Percentiles rank a stretch among this genome's conserved stretches.
Evolutionary conservation across 1,140 invertebrate species (phyloP).

Genomic region (Agrilus planipennis): DNA sequence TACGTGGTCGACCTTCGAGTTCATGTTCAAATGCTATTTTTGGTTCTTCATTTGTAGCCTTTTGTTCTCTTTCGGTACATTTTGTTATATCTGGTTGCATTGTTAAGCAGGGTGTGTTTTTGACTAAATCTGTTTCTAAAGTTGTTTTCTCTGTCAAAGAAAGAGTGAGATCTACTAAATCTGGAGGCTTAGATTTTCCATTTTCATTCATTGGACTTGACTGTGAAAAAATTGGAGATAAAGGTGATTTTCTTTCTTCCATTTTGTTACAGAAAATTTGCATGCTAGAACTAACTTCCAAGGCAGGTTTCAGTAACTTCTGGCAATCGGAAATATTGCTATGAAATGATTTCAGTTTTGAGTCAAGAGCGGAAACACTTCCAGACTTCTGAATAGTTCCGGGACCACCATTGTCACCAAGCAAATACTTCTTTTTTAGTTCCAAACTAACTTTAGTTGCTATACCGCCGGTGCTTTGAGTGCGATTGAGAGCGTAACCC

Average conservation of each 20-base stretch:
- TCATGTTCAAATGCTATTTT: constrained; percentile 13
- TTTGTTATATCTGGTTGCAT: constrained; percentile 14
- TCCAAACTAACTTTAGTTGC: constrained; percentile 75
- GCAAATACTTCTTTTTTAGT: constrained; percentile 70
- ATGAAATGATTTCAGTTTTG: constrained; percentile 67
- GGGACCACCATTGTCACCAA: constrained; percentile 49
- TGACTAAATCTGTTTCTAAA: constrained; percentile 9
- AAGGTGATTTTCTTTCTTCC: constrained; percentile 24
- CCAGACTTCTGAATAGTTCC: constrained; percentile 67
- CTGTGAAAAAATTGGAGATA: constrained; percentile 23
- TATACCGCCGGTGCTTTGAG: constrained; percentile 72
- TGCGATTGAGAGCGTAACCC: constrained; percentile 65
- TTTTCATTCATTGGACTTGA: constrained; percentile 10
- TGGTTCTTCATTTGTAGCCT: constrained; percentile 19
- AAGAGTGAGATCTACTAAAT: neutral
- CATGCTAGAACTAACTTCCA: constrained; percentile 62
- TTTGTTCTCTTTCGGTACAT: constrained; percentile 25
- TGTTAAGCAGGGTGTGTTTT: constrained; percentile 12
- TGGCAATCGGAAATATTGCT: constrained; percentile 81
- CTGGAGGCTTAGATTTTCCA: constrained; percentile 5
- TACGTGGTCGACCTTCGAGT: constrained; percentile 40
- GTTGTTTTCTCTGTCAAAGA: constrained; percentile 13
- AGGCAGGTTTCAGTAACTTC: constrained; percentile 70
- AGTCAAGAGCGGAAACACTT: constrained; percentile 73
- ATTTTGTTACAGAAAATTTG: constrained; percentile 45